Conservation (phyloP, 1,140 invertebrate genomes). For the Drosophila fuyamai region DNA sequence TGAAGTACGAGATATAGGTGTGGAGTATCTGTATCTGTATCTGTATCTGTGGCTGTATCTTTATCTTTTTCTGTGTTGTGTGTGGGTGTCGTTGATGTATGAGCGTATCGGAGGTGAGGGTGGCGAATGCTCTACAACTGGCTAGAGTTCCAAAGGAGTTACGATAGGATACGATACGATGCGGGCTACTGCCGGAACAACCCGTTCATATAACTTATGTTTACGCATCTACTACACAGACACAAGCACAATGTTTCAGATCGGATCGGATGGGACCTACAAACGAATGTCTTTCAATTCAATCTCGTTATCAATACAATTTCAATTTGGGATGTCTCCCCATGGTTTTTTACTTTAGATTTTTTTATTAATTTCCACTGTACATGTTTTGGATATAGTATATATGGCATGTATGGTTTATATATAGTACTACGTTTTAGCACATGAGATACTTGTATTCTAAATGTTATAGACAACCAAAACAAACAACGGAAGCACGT, state of each 20-base stretch:
- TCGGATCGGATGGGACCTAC: slow-evolving; percentile 56
- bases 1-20: slow-evolving; percentile 41
- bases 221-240: slow-evolving; percentile 70
- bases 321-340: slow-evolving; percentile 17
- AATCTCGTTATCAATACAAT: slow-evolving; percentile 33
- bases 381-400: slow-evolving; percentile 57
- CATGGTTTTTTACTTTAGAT: slow-evolving; percentile 1
- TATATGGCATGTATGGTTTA: slow-evolving; percentile 67
- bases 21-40: slow-evolving; percentile 47
- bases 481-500: slow-evolving; percentile 44
- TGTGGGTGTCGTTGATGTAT: slow-evolving; percentile 25
- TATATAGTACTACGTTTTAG: slow-evolving; percentile 61
- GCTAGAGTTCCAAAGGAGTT: slow-evolving; percentile 37
- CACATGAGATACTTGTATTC: slow-evolving; percentile 74
- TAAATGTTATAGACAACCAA: slow-evolving; percentile 63
- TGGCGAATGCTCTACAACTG: slow-evolving; percentile 58
- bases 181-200: slow-evolving; percentile 38
- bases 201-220: slow-evolving; percentile 36
- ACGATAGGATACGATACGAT: slow-evolving; percentile 38
- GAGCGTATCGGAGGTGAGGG: slow-evolving; percentile 43
- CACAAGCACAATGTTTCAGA: slow-evolving; percentile 72
- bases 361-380: slow-evolving; percentile 52
- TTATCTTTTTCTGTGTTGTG: slow-evolving; percentile 38
- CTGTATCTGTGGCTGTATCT: slow-evolving; percentile 48
- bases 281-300: slow-evolving; percentile 36